These are phyloP conservation scores for Drosophila hawaiiensis DNA, from an alignment of 2,888 invertebrate species.

Conservation along the genomic window DNA sequence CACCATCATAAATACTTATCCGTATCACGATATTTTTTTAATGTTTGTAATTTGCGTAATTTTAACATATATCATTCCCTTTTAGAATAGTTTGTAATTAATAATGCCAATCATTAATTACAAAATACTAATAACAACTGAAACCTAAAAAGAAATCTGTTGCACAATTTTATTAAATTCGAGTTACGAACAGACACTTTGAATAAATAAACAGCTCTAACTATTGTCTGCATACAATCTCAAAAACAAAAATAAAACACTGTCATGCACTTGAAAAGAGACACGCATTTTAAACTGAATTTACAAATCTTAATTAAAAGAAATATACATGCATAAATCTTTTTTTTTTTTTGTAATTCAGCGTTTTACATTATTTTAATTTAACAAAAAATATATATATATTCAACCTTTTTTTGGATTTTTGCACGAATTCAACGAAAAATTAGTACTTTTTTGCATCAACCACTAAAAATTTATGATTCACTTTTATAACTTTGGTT, in stretches of 20 bases:
- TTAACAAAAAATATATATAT: background rate
- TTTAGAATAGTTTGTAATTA: background rate
- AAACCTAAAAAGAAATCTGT: background rate
- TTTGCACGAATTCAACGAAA: background rate
- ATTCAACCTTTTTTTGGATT: background rate
- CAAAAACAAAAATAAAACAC: background rate
- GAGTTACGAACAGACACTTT: background rate
- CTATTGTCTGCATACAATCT: background rate
- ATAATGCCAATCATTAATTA: background rate
- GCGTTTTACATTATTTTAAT: background rate
- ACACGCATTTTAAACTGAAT: background rate
- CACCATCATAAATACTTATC: constrained; percentile 6
- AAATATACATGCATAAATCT: background rate
- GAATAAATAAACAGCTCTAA: background rate
- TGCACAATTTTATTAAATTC: background rate
- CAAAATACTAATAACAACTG: background rate
- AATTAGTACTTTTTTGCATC: background rate
- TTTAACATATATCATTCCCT: background rate
- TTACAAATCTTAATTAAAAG: background rate
- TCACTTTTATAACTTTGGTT: background rate
- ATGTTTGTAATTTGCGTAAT: background rate
- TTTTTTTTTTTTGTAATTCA: background rate
- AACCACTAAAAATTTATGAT: background rate
- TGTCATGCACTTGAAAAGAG: background rate
- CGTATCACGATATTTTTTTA: constrained; percentile 9